Percentiles rank a stretch among this genome's conserved stretches.
Evolutionary conservation across 37 sponge, comb jelly and placozoan genomes (phyloP).

Genomic region (Amphimedon queenslandica): DNA sequence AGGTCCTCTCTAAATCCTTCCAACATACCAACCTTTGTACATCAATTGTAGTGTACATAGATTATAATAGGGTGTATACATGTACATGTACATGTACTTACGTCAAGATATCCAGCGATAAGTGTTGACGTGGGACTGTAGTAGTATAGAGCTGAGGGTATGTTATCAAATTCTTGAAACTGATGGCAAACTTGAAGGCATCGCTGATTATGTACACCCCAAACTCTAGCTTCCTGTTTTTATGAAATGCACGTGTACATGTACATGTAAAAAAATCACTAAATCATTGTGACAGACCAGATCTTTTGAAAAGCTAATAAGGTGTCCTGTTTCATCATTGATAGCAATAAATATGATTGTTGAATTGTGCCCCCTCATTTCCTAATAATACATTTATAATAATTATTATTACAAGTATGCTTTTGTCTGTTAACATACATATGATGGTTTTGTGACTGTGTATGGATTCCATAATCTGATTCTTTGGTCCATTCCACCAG

Average conservation of each 20-base stretch:
- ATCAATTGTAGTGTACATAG: too few relatives aligned
- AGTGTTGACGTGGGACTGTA: conserved; percentile 60
- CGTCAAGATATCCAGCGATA: conserved; percentile 68
- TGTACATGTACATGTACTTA: conserved; percentile 7
- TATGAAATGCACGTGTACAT: not conserved
- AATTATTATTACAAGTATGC: not conserved
- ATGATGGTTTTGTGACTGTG: conserved; percentile 71
- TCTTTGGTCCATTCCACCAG: conserved; percentile 84
- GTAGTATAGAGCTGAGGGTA: conserved; percentile 68
- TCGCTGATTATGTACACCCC: conserved; percentile 83
- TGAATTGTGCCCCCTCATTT: conserved; percentile 70
- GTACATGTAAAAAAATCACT: not conserved
- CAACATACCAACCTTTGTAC: conserved; percentile 52
- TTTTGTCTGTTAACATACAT: conserved; percentile 31
- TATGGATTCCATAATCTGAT: conserved; percentile 90
- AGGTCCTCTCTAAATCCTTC: conserved; percentile 23
- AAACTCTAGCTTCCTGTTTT: conserved; percentile 71
- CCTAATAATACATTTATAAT: conserved; percentile 19
- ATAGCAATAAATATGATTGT: conserved; percentile 78
- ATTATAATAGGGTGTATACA: too few relatives aligned
- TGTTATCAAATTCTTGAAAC: conserved; percentile 38
- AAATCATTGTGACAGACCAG: conserved; percentile 22
- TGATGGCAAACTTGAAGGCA: conserved; percentile 75
- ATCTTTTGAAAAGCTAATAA: conserved; percentile 87
- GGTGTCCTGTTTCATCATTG: conserved; percentile 41